Evolutionary conservation across 2,797 vertebrate genomes (phyloP).

Genomic region (Megalops cyprinoides): DNA sequence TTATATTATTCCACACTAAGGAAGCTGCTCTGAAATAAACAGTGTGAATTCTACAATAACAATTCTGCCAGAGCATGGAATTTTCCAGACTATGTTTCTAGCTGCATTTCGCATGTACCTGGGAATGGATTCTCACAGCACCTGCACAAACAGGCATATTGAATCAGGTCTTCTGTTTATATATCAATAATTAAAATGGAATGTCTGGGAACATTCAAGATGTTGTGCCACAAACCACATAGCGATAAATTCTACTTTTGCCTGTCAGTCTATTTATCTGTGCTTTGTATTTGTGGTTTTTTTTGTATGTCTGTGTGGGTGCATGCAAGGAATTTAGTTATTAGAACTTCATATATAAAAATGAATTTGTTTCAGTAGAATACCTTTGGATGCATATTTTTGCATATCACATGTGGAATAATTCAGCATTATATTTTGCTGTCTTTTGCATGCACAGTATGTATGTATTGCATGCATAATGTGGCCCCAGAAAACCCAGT

Average conservation of each 20-base stretch:
- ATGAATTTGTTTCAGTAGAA: too few relatives aligned
- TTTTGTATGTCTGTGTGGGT: too few relatives aligned
- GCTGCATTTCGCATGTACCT: not conserved
- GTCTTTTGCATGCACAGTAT: not conserved
- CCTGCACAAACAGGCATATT: not conserved
- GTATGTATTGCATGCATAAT: not conserved
- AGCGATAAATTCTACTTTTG: too few relatives aligned
- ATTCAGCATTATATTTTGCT: not conserved
- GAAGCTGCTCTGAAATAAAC: not conserved
- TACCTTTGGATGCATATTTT: too few relatives aligned
- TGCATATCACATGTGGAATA: not conserved
- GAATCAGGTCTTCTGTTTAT: not conserved
- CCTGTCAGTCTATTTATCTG: too few relatives aligned
- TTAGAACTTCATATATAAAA: too few relatives aligned
- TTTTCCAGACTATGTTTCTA: not conserved
- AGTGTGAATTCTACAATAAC: slow-evolving; percentile 2
- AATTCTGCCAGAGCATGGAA: not conserved
- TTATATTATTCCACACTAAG: not conserved
- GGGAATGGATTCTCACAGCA: slow-evolving; percentile 5
- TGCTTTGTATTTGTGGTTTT: too few relatives aligned
- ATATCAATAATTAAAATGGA: not conserved
- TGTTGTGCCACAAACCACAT: too few relatives aligned
- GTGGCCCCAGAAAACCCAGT: not conserved
- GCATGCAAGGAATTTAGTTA: too few relatives aligned
- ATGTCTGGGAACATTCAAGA: not conserved